These are phyloP conservation scores for Falco biarmicus DNA, from an alignment of 2,797 vertebrate species.

Conservation along the genomic window DNA sequence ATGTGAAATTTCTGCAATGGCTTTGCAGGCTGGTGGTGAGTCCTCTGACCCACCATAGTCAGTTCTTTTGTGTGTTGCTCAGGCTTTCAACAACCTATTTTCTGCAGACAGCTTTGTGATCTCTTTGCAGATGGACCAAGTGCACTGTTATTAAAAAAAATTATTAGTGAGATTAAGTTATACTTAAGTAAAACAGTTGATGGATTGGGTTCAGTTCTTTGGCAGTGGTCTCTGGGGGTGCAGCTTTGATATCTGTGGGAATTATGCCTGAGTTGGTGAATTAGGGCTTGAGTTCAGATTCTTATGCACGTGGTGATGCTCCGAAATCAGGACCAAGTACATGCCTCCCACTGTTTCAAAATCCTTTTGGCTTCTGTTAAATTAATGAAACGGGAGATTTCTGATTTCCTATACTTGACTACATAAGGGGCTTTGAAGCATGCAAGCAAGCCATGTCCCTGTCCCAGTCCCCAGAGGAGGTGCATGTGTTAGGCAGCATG, in stretches of 20 bases:
- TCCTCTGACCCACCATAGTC: neutral
- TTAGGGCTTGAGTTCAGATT: neutral
- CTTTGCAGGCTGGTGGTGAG: accelerated
- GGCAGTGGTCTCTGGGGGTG: neutral
- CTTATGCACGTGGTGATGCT: neutral
- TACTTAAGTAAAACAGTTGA: neutral
- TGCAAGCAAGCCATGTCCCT: accelerated
- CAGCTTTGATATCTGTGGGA: neutral
- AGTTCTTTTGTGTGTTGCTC: neutral
- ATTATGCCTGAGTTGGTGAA: neutral
- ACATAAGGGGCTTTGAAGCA: neutral
- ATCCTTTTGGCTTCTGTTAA: neutral
- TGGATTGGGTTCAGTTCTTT: neutral
- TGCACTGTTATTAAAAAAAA: neutral
- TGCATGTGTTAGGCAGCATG: accelerated
- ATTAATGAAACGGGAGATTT: neutral
- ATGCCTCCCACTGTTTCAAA: accelerated
- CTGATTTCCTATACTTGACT: neutral
- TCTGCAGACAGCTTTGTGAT: neutral
- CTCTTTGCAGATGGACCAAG: neutral
- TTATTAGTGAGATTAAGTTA: neutral
- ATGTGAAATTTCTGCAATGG: accelerated
- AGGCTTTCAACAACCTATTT: neutral
- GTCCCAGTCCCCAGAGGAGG: accelerated
- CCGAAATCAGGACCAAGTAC: neutral